Conservation (phyloP, 2,797 vertebrate genomes). For the Microcaecilia unicolor region DNA sequence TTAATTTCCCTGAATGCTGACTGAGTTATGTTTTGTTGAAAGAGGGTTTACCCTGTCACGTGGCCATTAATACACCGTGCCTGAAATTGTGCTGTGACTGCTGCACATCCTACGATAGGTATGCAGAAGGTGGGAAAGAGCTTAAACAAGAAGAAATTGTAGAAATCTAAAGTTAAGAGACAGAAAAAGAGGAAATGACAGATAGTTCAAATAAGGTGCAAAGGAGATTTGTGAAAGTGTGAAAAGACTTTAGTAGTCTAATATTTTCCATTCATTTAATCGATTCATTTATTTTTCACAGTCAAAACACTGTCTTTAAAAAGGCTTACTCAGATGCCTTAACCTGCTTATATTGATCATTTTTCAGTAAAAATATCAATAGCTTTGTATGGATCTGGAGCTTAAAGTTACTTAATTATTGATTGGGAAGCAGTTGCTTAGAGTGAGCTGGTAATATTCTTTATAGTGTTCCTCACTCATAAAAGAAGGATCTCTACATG, state of each 20-base stretch:
- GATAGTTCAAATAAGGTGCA: constrained; percentile 22
- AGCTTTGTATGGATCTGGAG: constrained; percentile 73
- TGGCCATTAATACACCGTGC: too few species aligned
- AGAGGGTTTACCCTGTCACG: too few species aligned
- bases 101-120: too few species aligned
- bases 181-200: constrained; percentile 15
- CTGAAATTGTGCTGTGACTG: too few species aligned
- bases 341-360: constrained; percentile 77
- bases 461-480: constrained; percentile 52
- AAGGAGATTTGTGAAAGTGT: constrained; percentile 38
- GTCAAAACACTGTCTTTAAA: constrained; percentile 73
- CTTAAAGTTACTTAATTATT: constrained; percentile 83
- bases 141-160: neutral
- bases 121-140: too few species aligned
- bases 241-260: constrained; percentile 50
- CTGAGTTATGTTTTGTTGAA: too few species aligned
- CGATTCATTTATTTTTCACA: constrained; percentile 80
- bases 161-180: constrained; percentile 9
- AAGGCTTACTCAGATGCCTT: constrained; percentile 76
- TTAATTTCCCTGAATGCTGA: too few species aligned
- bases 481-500: constrained; percentile 52
- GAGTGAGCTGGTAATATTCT: constrained; percentile 67
- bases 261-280: constrained; percentile 71
- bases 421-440: constrained; percentile 69
- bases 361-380: constrained; percentile 87